Percentiles rank a stretch among this genome's conserved stretches.
These are phyloP conservation scores for Eupithecia tripunctaria DNA, from an alignment of 2,888 invertebrate species.

Conservation along the genomic window DNA sequence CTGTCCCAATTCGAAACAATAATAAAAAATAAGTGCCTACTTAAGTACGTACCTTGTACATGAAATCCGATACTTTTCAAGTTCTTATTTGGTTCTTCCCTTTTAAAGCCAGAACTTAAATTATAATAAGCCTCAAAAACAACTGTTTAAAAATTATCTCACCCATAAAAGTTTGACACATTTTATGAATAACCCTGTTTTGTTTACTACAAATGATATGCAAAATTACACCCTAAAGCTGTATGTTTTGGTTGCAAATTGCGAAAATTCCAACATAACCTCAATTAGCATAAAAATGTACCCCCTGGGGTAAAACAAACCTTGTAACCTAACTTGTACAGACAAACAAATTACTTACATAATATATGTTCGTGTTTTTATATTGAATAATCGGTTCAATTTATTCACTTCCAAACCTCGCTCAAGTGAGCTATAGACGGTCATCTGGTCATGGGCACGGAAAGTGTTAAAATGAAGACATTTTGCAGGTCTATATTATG, in stretches of 20 bases:
- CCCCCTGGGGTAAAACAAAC: constrained; percentile 23
- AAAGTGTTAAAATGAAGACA: too few relatives aligned
- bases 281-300: constrained; percentile 26
- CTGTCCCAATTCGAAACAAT: neutral
- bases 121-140: neutral
- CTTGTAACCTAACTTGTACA: constrained; percentile 13
- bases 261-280: constrained; percentile 3
- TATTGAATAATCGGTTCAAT: neutral
- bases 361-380: neutral
- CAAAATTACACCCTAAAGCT: constrained; percentile 6
- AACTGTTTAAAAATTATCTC: neutral
- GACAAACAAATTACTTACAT: constrained; percentile 13
- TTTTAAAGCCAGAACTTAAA: constrained; percentile 1
- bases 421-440: too few relatives aligned
- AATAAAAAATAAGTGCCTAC: neutral
- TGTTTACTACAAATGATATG: neutral
- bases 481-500: too few relatives aligned
- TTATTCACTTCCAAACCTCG: too few relatives aligned
- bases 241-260: neutral
- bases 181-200: constrained; percentile 8
- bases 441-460: too few relatives aligned
- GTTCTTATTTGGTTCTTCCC: neutral
- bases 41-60: neutral
- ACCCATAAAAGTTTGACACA: constrained; percentile 7
- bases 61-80: neutral